Base-by-base conservation (phyloP, 1,140 invertebrate species). In the Drosophila sulfurigaster region DNA sequence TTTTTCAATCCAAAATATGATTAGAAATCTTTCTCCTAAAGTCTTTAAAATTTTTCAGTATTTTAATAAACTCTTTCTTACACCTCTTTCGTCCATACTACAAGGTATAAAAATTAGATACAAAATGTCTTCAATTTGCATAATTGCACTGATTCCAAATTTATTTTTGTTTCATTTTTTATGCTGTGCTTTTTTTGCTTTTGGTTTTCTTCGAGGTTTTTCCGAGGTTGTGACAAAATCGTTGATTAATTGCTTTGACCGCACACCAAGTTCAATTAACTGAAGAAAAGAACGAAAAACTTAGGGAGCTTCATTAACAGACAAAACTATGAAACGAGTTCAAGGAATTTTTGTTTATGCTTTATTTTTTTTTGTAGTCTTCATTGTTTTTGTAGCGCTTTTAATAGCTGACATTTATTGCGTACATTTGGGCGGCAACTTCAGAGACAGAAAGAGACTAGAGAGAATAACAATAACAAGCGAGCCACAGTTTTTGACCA, bases 171-270 rank as follows among this genome's bases (percentile, higher is more conserved):
- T 16, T 38, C 35, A 43, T 78, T 88, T 75, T 83, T 76, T 51
- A 25, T 25, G 20, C 20, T 16, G 8, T 38, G n/a, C 28, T 54
- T 30, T 28, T 30, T 52, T 30, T 30, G 2, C n/a, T 28, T 59
- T 49, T 46, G 6, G 11, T 79, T 87, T 74, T 83, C 75, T 51
- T 16, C 8, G 16, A 25, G 20, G 20, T 20, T 25, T 20, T 66
- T 38, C 32, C 74, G 52, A 54, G 59, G 71, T 49, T 70, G 83
- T 78, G 75, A 79, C 75, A 70, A 89, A 89, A 88, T 89, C 25
- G 85, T 62, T 88, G 83, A 88, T 88, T 89, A 88, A 88, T 88
- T 85, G 65, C 83, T 74, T 77, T 62, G 74, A 80, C 82, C 85
- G 66, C 77, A 45, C n/a, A 46, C 58, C 56, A 64, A 58, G 75